phyloP scores from a whole-genome alignment of 2,113 vertebrate genomes.

The Bujurquina vittata region DNA sequence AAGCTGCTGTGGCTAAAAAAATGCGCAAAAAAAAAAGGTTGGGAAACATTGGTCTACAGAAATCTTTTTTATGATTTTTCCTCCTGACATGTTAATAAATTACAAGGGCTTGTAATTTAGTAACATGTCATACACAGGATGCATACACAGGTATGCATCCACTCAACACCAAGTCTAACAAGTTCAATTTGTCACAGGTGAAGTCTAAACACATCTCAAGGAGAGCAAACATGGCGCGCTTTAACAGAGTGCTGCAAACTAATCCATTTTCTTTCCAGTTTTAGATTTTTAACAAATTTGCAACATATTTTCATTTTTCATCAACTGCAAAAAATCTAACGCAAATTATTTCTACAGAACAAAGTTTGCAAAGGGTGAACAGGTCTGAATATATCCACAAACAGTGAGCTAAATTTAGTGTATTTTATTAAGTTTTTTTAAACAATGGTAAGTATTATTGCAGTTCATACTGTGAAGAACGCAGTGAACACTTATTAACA shows the following conservation, averaged over 20 bases:
- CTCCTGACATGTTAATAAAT: background rate
- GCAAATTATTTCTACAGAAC: background rate
- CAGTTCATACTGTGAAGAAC: slow-evolving; percentile 31
- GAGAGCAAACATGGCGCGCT: background rate
- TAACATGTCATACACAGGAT: too few relatives aligned
- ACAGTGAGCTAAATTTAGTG: background rate
- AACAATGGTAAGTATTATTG: background rate
- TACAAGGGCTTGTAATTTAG: background rate
- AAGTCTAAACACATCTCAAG: background rate
- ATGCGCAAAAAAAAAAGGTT: too few relatives aligned
- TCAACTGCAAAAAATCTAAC: background rate
- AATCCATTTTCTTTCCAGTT: background rate
- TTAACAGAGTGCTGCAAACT: background rate
- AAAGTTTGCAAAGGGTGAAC: background rate
- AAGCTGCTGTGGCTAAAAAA: too few relatives aligned
- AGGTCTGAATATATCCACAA: background rate
- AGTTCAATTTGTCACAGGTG: background rate
- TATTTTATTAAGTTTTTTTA: slow-evolving; percentile 15
- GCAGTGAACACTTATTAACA: slow-evolving; percentile 27
- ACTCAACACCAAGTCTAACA: background rate
- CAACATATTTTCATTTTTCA: background rate
- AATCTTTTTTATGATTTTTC: background rate
- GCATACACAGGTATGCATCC: background rate
- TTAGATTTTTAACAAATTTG: background rate
- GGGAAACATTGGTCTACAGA: background rate